Evolutionary conservation across 2,113 vertebrate genomes (phyloP).

Genomic region (Otus sunia): DNA sequence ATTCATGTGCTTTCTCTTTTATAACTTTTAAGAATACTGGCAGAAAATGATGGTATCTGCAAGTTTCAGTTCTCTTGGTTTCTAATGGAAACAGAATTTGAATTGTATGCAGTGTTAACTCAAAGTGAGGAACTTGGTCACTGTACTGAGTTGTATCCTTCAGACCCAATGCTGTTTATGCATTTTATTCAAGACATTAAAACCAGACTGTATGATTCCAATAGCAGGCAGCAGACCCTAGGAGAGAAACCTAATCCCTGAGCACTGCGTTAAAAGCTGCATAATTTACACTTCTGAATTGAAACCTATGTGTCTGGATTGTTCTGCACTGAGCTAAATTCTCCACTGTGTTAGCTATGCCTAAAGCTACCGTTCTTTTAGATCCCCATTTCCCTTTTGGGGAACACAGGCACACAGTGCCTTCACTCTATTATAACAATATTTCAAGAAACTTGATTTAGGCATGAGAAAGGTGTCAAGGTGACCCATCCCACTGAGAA

Average conservation of each 20-base stretch:
- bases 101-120: neutral
- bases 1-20: neutral
- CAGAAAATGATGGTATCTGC: neutral
- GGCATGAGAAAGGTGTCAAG: neutral
- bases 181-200: neutral
- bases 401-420: neutral
- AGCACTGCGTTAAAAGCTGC: neutral
- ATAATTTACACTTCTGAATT: neutral
- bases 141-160: neutral
- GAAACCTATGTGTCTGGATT: neutral
- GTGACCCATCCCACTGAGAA: neutral
- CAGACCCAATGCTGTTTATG: neutral
- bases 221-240: neutral
- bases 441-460: neutral
- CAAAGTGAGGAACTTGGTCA: neutral
- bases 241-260: neutral
- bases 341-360: neutral
- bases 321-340: neutral
- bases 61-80: neutral
- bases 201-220: neutral
- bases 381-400: neutral
- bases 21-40: conserved; percentile 11
- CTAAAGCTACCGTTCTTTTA: neutral
- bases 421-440: neutral
- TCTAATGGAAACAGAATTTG: neutral